These are phyloP conservation scores for Coreoperca whiteheadi DNA, from an alignment of 2,113 vertebrate species.

Conservation along the genomic window DNA sequence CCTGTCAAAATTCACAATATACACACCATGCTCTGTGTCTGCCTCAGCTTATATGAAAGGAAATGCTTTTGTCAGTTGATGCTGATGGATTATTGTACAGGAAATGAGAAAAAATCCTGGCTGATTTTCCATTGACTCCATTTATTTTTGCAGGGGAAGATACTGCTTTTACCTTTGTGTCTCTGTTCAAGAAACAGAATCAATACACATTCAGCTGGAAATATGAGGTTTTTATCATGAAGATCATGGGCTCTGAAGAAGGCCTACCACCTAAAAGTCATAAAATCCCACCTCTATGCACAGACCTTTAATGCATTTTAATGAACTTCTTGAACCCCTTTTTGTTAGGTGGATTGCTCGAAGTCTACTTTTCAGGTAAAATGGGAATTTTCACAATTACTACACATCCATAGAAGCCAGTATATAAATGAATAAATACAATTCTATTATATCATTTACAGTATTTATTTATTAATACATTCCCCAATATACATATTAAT, in stretches of 20 bases:
- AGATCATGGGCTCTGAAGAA: background rate
- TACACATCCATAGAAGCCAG: background rate
- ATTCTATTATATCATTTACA: background rate
- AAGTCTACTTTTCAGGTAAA: background rate
- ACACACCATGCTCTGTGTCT: slow-evolving; percentile 13
- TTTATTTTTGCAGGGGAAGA: slow-evolving; percentile 22
- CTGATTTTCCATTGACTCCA: slow-evolving; percentile 8
- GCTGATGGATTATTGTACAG: slow-evolving; percentile 16
- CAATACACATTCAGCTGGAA: background rate
- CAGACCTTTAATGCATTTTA: background rate
- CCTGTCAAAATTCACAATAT: slow-evolving; percentile 69
- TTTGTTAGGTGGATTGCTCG: background rate
- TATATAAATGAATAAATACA: background rate
- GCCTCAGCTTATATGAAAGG: slow-evolving; percentile 19
- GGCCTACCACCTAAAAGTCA: background rate
- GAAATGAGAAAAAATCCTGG: slow-evolving; percentile 20
- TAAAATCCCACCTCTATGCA: background rate
- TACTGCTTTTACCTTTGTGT: background rate
- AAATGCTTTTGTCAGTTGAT: slow-evolving; percentile 11
- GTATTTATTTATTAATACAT: background rate
- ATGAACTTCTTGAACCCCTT: background rate
- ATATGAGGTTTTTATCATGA: slow-evolving; percentile 6
- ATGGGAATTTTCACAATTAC: background rate
- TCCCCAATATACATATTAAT: background rate
- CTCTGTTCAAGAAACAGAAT: slow-evolving; percentile 5